Conservation (phyloP, 2,797 vertebrate genomes). For the Fistularia tabacaria region DNA sequence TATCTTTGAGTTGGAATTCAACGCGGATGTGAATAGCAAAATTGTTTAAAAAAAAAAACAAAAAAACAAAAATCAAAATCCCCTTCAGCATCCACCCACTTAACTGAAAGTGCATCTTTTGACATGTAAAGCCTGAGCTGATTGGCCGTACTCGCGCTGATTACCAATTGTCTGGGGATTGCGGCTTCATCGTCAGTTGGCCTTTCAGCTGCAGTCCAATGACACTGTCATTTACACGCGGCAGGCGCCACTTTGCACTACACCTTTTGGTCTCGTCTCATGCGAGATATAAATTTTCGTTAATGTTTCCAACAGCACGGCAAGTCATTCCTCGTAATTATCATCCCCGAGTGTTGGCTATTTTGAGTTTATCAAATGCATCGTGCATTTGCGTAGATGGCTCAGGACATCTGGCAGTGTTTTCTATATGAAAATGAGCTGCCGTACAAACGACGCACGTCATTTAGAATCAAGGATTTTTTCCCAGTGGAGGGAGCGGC, state of each 20-base stretch:
- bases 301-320: slow-evolving; percentile 15
- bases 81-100: slow-evolving; percentile 6
- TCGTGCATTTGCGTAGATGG: slow-evolving; percentile 38
- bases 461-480: slow-evolving; percentile 10
- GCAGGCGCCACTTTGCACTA: too few relatives aligned
- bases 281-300: slow-evolving; percentile 33
- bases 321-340: slow-evolving; percentile 31
- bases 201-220: slow-evolving; percentile 1
- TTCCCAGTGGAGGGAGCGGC: slow-evolving; percentile 9
- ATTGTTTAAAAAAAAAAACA: too few relatives aligned
- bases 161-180: slow-evolving; percentile 19
- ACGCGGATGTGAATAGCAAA: too few relatives aligned
- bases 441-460: slow-evolving; percentile 21
- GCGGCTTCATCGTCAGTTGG: slow-evolving; percentile 15
- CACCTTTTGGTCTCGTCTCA: slow-evolving; percentile 5
- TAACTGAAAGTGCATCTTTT: slow-evolving; percentile 20
- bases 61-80: too few relatives aligned
- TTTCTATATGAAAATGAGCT: slow-evolving; percentile 55
- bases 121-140: slow-evolving; percentile 8
- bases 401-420: slow-evolving; percentile 44
- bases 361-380: slow-evolving; percentile 32
- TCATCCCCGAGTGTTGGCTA: slow-evolving; percentile 14
- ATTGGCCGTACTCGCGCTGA: slow-evolving; percentile 11
- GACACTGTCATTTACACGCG: too few relatives aligned
- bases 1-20: too few relatives aligned